Conservation (phyloP, 2,888 invertebrate species). For the Cotesia congregata region DNA sequence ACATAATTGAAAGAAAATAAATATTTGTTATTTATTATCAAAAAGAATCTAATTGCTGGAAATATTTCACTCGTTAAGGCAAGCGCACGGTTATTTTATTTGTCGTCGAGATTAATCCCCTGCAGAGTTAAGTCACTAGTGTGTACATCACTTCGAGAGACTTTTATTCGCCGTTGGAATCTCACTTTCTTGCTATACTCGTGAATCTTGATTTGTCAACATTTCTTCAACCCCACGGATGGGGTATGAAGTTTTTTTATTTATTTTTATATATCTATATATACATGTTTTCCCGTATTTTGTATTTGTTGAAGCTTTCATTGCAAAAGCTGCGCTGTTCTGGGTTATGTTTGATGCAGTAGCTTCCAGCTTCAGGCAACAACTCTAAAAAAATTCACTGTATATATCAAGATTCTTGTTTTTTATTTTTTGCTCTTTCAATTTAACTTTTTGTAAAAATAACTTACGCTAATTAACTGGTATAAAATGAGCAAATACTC, state of each 20-base stretch:
- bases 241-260: neutral
- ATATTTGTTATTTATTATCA: neutral
- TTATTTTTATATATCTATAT: conserved; percentile 2
- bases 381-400: neutral
- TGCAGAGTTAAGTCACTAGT: neutral
- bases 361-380: neutral
- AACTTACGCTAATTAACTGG: neutral
- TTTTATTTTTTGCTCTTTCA: neutral
- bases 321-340: conserved; percentile 8
- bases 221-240: conserved; percentile 40
- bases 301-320: conserved; percentile 25
- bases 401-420: conserved; percentile 7
- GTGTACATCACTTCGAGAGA: conserved; percentile 10
- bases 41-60: neutral
- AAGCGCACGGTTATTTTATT: conserved; percentile 12
- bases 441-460: neutral
- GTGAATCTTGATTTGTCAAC: conserved; percentile 62
- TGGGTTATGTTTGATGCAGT: neutral
- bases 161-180: conserved; percentile 24
- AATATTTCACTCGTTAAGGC: neutral
- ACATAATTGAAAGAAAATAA: neutral
- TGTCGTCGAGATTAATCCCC: neutral
- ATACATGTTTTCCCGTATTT: neutral
- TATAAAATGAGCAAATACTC: neutral
- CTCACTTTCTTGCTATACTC: conserved; percentile 49